Evolutionary conservation across 2,888 invertebrate species (phyloP).

Genomic region (Amblyteles armatorius): DNA sequence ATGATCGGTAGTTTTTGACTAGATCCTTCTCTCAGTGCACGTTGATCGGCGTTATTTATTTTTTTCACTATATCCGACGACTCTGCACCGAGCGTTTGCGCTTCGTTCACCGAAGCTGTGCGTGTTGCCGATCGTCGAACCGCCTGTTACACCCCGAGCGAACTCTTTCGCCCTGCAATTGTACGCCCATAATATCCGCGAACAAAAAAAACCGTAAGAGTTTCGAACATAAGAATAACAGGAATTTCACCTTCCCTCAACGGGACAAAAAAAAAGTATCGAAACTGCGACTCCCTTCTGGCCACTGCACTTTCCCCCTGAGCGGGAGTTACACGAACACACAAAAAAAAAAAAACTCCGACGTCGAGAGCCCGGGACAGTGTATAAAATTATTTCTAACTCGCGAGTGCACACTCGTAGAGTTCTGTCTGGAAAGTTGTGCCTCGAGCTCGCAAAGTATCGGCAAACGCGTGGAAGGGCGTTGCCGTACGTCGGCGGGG

Average conservation of each 20-base stretch:
- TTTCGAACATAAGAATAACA: background rate
- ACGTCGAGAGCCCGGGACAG: constrained; percentile 1
- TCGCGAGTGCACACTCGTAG: constrained; percentile 30
- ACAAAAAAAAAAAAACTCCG: constrained; percentile 3
- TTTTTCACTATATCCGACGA: background rate
- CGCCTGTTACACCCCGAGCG: background rate
- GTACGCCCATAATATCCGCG: background rate
- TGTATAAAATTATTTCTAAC: constrained; percentile 28
- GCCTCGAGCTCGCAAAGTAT: constrained; percentile 11
- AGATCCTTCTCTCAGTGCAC: too few species aligned
- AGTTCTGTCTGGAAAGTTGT: constrained; percentile 55
- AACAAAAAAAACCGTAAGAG: background rate
- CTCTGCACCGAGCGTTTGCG: background rate
- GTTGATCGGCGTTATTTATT: too few species aligned
- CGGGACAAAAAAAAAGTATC: constrained; percentile 3
- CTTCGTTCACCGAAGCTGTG: background rate
- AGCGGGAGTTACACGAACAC: background rate
- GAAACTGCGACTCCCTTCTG: constrained; percentile 2
- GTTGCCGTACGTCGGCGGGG: constrained; percentile 6
- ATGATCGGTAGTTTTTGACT: too few species aligned
- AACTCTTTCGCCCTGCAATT: background rate
- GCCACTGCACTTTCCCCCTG: constrained; percentile 29
- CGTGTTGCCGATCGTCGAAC: background rate
- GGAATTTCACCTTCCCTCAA: background rate
- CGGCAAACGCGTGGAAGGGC: constrained; percentile 9